Conservation (phyloP, 2,797 vertebrate species). For the Fistularia commersonii region DNA sequence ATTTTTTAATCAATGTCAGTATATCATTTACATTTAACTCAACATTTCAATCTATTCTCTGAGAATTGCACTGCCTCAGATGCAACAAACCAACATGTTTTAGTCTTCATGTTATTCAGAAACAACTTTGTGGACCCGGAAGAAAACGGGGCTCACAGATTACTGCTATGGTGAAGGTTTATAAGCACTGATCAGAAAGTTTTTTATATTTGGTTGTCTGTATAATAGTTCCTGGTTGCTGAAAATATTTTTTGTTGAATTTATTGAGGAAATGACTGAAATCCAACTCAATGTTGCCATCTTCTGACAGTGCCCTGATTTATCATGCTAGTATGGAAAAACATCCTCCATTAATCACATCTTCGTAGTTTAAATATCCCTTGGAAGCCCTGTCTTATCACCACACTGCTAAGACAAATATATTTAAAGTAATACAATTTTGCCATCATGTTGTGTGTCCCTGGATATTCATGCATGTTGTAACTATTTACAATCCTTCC, state of each 20-base stretch:
- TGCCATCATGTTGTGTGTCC: too few species aligned
- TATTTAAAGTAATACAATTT: too few species aligned
- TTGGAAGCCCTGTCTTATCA: too few species aligned
- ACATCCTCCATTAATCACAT: too few species aligned
- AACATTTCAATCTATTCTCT: background rate
- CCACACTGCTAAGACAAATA: too few species aligned
- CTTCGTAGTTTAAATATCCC: too few species aligned
- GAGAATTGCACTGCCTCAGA: slow-evolving; percentile 27
- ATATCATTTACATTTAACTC: slow-evolving; percentile 1
- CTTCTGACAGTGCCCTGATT: slow-evolving; percentile 7
- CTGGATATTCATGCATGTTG: too few species aligned
- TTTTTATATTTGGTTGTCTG: slow-evolving; percentile 4
- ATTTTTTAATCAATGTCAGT: background rate
- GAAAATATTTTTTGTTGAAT: background rate
- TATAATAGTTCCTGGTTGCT: background rate
- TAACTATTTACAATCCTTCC: too few species aligned
- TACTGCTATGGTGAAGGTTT: too few species aligned
- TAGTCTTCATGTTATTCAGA: slow-evolving; percentile 1
- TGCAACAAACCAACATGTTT: slow-evolving; percentile 19
- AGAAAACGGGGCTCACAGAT: too few species aligned
- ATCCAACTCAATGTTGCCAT: slow-evolving; percentile 11
- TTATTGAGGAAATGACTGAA: background rate
- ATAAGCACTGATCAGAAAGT: background rate
- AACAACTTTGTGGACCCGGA: background rate
- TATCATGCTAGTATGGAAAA: background rate